phyloP scores from a whole-genome alignment of 2,113 vertebrate genomes.

The Pimephales promelas region DNA sequence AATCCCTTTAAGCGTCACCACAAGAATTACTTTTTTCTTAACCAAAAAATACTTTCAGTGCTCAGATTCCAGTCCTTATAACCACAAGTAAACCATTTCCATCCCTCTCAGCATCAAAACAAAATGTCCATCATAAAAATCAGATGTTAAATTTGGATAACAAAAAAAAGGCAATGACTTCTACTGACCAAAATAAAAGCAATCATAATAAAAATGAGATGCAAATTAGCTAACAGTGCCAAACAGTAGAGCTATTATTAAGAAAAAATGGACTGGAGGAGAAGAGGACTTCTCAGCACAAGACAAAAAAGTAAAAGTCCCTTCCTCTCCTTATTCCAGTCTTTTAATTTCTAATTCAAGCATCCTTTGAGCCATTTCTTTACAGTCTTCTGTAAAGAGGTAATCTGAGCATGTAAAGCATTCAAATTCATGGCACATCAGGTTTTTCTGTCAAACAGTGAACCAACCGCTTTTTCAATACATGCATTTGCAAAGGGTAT shows the following conservation, averaged over 20 bases:
- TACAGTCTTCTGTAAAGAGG: background rate
- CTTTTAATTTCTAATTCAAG: background rate
- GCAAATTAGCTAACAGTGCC: constrained; percentile 41
- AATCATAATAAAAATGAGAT: constrained; percentile 30
- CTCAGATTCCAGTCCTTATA: background rate
- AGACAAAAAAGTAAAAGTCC: background rate
- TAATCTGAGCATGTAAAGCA: background rate
- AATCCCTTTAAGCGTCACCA: too few relatives aligned
- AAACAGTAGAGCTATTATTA: constrained; percentile 45
- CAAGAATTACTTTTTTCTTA: too few relatives aligned
- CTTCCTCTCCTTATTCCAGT: background rate
- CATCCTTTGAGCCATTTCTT: background rate
- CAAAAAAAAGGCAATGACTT: constrained; percentile 1
- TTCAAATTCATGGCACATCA: background rate
- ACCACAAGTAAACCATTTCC: constrained; percentile 3
- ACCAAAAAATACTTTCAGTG: too few relatives aligned
- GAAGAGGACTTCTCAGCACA: constrained; percentile 17
- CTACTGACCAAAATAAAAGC: background rate
- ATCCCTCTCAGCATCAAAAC: background rate
- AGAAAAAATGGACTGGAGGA: background rate
- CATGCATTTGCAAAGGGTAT: background rate
- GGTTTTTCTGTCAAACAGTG: background rate
- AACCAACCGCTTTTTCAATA: background rate
- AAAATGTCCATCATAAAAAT: background rate
- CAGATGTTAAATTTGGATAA: background rate